Base-by-base conservation (phyloP, 2,797 vertebrate genomes). In the Intellagama lesueurii region DNA sequence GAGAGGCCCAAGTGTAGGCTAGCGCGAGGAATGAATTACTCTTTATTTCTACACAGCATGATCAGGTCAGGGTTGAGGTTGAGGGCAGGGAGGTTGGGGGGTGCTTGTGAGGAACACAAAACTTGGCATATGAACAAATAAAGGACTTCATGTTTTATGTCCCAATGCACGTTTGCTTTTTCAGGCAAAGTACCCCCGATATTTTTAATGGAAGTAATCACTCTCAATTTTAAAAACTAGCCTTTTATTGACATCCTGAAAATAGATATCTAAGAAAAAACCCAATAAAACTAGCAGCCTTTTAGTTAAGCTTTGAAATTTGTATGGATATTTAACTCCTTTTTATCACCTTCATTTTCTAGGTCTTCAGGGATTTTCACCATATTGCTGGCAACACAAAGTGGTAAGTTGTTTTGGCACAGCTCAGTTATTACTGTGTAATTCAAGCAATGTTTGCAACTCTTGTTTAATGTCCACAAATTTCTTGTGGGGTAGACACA, bases 341-440 rank as follows among this genome's bases (percentile, higher is more conserved):
- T 87, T 93, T 94, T 92, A 87, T 85, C 94, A 80, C 88, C 12
- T 93, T 93, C 87, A 8, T 89, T 92, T 95, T 92, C 90, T 90
- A 91, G 87, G 79, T 93, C 88, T 92, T 88, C 90, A 87, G 90
- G 78, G 87, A 94, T 91, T 95, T 92, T 88, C 26, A 75, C 26
- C 85, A 73, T 9, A 0, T 91, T 88, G 72, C 82, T 95, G 89
- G 73, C 90, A 93, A 91, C 93, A 91, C 60, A 93, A 64, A 90
- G 85, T 90, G 79, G 89, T 90, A 87, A 93, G 84, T 87, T 35
- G 30, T 60, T 86, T 69, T 77, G 90, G 44, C 49, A 81, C 84
- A 89, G 30, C 28, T 49, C 2, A 32, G 49, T 78, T 88, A 26
- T 90, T 92, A 81, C 79, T 91, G 35, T 30, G 90, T 78, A 47